Base-by-base conservation (phyloP, 53 echinoderm and acorn worm species). In the Paracentrotus lividus region DNA sequence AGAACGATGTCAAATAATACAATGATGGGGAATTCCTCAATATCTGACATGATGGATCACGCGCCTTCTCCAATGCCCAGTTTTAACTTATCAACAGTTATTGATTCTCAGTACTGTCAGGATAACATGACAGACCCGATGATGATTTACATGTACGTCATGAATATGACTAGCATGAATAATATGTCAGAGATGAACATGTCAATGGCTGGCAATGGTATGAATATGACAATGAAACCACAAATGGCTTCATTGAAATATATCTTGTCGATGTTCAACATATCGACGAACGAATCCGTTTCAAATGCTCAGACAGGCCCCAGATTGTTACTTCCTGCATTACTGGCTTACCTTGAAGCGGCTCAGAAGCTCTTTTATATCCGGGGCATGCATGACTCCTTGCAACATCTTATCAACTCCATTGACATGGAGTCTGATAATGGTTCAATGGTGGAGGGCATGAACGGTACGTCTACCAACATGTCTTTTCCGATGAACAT, bases 131-230 rank as follows among this genome's bases (percentile, higher is more conserved):
- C 18, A 76, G 76, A 76, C 76, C 76, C 76, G 76, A 76, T 5
- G 76, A 76, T 76, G 76, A 36, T 76, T 36, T 76, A 20, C 76
- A 76, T 76, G 76, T 76, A 36, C 23, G 42, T 76, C 10, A 76
- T 76, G 76, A 42, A 42, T 42, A 76, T 76, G 76, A 42, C 36
- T 18, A 76, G 42, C 42, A 64, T 64, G 64, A 64, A 57, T n/a
- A n/a, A n/a, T 57, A 57, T 57, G 57, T 57, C 57, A 4, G 31
- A 29, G 67, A 67, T 67, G 67, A 67, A 67, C 67, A 57, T 13
- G 67, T 67, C 76, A 40, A 40, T 36, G 76, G 20, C 76, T 27
- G 76, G 7, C 18, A 23, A 0, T 36, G 76, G 38, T 42, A 42
- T 76, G 76, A 42, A 76, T 42, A 42, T 76, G 42, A 76, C 76